Evolutionary conservation across 53 echinoderm and acorn worm species (phyloP), one percentile per base, ranked within the genome.

Genomic region (Henricia sp.): DNA sequence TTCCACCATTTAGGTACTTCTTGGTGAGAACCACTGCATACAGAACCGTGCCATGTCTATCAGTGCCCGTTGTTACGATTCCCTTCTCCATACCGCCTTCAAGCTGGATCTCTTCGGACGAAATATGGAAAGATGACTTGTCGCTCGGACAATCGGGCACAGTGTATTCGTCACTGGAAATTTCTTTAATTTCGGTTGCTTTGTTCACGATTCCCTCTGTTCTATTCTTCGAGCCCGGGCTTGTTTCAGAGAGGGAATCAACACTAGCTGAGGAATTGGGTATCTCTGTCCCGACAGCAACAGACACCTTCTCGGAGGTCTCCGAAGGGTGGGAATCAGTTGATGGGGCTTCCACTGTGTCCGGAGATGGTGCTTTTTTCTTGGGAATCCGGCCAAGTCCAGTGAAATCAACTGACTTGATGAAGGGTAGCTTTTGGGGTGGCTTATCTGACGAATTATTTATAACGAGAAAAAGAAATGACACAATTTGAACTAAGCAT

Each of bases 301-400:
- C 52, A 14, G 50, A 0, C 50, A 32, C 51, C 4, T 32, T 52
- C 14, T 50, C 34, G 23, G 35, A 8, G 26, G 28, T 5, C 52
- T 51, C 35, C 17, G 51, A 23, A 10, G 44, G 71, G 32, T 72
- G 20, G 0, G 34, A 33, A 20, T 19, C 16, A 30, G 39, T 38
- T 20, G 39, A 38, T 6, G 75, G 13, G 37, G 38, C 75, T 48
- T 80, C 24, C 3, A 80, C 80, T 0, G 44, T 50, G 63, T 64
- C 80, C 16, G 44, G 48, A 0, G 80, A 80, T 30, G 80, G 63
- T 0, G 40, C 42, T 64, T 80, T 80, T 64, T 80, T 80, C 65
- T 80, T 80, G 5, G 80, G 80, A 39, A 80, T 80, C 19, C 80
- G 62, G 2, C 80, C 80, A 28, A 80, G 63, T 21, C 80, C 48